A percentile compares a stretch with the other conserved stretches of the same genome.
phyloP scores from a whole-genome alignment of 2,113 vertebrate species.

The Mixornis gularis region DNA sequence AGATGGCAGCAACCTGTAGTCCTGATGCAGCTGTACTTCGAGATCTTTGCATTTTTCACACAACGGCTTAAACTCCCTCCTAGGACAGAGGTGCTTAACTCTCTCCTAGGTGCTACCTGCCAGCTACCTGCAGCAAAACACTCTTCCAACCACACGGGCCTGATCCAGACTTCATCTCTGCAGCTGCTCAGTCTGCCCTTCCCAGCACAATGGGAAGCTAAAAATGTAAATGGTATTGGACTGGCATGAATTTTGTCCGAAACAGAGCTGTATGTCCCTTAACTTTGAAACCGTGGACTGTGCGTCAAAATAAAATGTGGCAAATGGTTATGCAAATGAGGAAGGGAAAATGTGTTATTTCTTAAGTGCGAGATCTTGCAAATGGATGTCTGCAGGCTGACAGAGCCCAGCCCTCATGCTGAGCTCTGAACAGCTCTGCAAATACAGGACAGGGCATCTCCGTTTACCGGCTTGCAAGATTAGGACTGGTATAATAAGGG shows the following conservation, averaged over 20 bases:
- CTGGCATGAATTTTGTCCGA: not conserved
- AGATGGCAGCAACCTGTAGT: not conserved
- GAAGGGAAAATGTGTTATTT: conserved; percentile 1
- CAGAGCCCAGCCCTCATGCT: not conserved
- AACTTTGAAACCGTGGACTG: not conserved
- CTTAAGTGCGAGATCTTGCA: not conserved
- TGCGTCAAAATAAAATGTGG: conserved; percentile 18
- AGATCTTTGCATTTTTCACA: not conserved
- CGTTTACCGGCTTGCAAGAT: fast-evolving
- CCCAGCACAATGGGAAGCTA: not conserved
- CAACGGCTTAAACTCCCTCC: not conserved
- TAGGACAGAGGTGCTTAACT: not conserved
- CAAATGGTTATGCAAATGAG: conserved; percentile 1
- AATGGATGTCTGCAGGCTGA: conserved; percentile 4
- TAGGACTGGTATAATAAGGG: not conserved
- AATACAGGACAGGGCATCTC: not conserved
- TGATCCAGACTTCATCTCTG: not conserved
- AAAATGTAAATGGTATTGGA: not conserved
- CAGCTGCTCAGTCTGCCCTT: not conserved
- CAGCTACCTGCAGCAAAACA: not conserved
- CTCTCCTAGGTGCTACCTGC: not conserved
- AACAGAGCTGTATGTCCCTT: not conserved
- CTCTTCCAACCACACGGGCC: not conserved
- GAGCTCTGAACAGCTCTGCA: not conserved
- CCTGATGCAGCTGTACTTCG: not conserved